These are phyloP conservation scores for Lophura nycthemera DNA, from an alignment of 2,113 vertebrate species.

Conservation along the genomic window DNA sequence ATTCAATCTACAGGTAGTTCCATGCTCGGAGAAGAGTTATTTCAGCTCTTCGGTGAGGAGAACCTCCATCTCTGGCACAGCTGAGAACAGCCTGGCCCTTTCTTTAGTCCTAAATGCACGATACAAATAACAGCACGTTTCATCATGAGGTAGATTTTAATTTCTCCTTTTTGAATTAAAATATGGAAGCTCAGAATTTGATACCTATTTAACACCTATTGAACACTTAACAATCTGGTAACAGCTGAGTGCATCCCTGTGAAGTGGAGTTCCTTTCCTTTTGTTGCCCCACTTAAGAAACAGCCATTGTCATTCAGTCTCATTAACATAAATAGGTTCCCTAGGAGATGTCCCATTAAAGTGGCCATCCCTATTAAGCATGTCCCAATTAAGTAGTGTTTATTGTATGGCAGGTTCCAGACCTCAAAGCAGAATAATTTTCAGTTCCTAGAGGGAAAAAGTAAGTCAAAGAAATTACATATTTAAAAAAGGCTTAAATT, in stretches of 20 bases:
- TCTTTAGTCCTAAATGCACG: background rate
- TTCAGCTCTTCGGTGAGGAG: background rate
- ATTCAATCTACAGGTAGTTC: background rate
- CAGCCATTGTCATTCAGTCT: slow-evolving; percentile 64
- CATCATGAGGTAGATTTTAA: background rate
- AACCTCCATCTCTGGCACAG: background rate
- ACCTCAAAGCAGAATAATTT: slow-evolving; percentile 71
- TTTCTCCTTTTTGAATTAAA: slow-evolving; percentile 5
- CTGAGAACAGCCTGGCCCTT: background rate
- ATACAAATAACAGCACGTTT: background rate
- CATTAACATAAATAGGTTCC: slow-evolving; percentile 75
- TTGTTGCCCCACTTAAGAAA: slow-evolving; percentile 72
- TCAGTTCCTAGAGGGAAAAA: slow-evolving; percentile 67
- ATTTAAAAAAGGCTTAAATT: slow-evolving; percentile 64
- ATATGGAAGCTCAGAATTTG: slow-evolving; percentile 28
- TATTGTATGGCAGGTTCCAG: slow-evolving; percentile 75
- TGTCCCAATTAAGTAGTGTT: slow-evolving; percentile 74
- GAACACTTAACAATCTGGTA: slow-evolving; percentile 36
- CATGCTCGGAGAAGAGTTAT: background rate
- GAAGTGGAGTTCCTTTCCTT: slow-evolving; percentile 58
- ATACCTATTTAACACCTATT: slow-evolving; percentile 56
- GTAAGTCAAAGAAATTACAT: slow-evolving; percentile 71
- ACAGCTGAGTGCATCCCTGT: slow-evolving; percentile 49
- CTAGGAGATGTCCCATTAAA: slow-evolving; percentile 76
- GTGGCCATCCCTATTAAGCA: slow-evolving; percentile 74